Evolutionary conservation across 2,797 vertebrate genomes (phyloP).

Genomic region (Dallia pectoralis): DNA sequence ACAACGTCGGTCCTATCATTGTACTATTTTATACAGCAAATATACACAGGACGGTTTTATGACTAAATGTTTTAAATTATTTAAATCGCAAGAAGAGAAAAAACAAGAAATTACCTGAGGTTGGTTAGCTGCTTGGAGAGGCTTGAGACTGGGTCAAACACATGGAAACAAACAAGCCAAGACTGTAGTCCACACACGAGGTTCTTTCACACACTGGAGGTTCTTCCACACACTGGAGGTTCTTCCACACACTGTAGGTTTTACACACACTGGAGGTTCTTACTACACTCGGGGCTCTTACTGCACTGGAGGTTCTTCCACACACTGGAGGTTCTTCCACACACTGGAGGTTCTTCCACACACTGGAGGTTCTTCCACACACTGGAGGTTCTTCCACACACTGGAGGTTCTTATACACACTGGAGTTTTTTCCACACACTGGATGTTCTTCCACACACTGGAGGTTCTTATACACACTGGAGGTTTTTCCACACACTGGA

Average conservation of each 20-base stretch:
- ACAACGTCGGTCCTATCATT: background rate
- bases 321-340: too few species aligned
- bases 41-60: background rate
- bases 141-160: conserved; percentile 45
- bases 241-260: conserved; percentile 39
- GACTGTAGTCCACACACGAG: conserved; percentile 37
- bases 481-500: too few species aligned
- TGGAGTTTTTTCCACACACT: too few species aligned
- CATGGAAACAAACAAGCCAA: conserved; percentile 44
- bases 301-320: too few species aligned
- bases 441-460: too few species aligned
- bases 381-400: conserved; percentile 40
- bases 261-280: conserved; percentile 48
- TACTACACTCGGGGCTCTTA: too few species aligned
- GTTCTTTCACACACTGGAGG: conserved; percentile 46
- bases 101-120: conserved; percentile 59
- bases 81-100: background rate
- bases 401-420: too few species aligned
- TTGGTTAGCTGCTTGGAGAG: conserved; percentile 32
- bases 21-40: background rate
- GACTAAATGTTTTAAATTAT: background rate
- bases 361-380: too few species aligned
- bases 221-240: too few species aligned
- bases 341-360: too few species aligned
- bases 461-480: conserved; percentile 43